Evolutionary conservation across 2,113 vertebrate genomes (phyloP), one percentile per base, ranked within the genome.

Genomic region (Passer domesticus): DNA sequence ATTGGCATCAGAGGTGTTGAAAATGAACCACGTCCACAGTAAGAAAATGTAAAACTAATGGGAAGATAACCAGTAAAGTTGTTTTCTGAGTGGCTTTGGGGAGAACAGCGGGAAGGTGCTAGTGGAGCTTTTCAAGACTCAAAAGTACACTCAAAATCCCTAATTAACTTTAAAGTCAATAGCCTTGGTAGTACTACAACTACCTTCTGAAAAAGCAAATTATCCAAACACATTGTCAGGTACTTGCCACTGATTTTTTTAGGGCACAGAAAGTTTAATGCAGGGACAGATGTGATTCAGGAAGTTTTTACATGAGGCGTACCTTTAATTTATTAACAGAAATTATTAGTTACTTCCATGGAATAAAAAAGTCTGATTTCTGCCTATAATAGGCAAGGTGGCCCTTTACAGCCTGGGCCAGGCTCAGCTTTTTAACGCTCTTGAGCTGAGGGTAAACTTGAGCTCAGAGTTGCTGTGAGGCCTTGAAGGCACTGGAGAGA

Each of bases 111-210:
- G 37, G 63, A 89, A 92, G 63, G 56, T 80, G 47, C 27, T 78
- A 35, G 60, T 83, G 25, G 74, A 80, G 20, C 20, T 95, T 76
- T 95, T 83, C 67, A 88, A 80, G 63, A 92, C 91, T 91, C 43
- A 83, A 90, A 87, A 83, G 63, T 87, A 95, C 70, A 47, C 72
- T 83, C 43, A 73, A 90, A 91, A 70, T 77, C 55, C 39, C 68
- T 63, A 63, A 90, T 83, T 91, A 79, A 79, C 52, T 73, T 94
- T 63, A 63, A 93, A 93, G 13, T 1, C 2, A 83, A 55, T 33
- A 89, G 43, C 11, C 24, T 46, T 73, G 35, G 27, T 43, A 73
- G 50, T 43, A 37, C 33, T 43, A 67, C 20, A 66, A 5, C 47
- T 85, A 31, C 11, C 41, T 76, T 94, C 53, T 63, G 19, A 47